phyloP scores from a whole-genome alignment of 2,797 vertebrate genomes.

The Lutjanus campechanus region DNA sequence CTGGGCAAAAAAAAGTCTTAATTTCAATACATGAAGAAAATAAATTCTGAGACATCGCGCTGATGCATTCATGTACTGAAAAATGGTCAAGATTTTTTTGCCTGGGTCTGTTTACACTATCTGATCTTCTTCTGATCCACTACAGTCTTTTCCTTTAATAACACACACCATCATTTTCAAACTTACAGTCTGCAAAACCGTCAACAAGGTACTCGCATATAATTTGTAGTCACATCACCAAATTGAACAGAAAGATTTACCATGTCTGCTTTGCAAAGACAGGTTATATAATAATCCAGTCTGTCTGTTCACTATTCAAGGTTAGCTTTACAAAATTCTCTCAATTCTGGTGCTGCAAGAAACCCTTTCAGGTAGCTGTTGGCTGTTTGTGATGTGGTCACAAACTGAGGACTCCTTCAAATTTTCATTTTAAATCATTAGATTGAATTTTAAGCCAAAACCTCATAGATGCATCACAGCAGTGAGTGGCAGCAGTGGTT shows the following conservation, averaged over 20 bases:
- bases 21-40: slow-evolving; percentile 17
- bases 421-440: neutral
- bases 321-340: neutral
- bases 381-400: too few species aligned
- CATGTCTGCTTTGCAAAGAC: neutral
- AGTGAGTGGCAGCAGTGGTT: neutral
- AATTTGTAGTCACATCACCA: neutral
- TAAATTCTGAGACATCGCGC: neutral
- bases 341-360: neutral
- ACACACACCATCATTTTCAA: slow-evolving; percentile 9
- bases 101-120: slow-evolving; percentile 34
- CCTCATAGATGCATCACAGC: neutral
- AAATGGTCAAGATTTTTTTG: slow-evolving; percentile 19
- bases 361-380: neutral
- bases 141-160: slow-evolving; percentile 5
- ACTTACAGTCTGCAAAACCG: slow-evolving; percentile 1
- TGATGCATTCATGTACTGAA: slow-evolving; percentile 19
- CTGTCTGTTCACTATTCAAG: neutral
- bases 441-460: neutral
- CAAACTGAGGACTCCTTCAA: neutral
- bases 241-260: neutral
- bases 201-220: neutral
- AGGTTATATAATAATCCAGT: neutral
- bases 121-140: slow-evolving; percentile 19
- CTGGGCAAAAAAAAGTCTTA: slow-evolving; percentile 40